Base-by-base conservation (phyloP, 2,113 vertebrate species). In the Cyanocitta stelleri region DNA sequence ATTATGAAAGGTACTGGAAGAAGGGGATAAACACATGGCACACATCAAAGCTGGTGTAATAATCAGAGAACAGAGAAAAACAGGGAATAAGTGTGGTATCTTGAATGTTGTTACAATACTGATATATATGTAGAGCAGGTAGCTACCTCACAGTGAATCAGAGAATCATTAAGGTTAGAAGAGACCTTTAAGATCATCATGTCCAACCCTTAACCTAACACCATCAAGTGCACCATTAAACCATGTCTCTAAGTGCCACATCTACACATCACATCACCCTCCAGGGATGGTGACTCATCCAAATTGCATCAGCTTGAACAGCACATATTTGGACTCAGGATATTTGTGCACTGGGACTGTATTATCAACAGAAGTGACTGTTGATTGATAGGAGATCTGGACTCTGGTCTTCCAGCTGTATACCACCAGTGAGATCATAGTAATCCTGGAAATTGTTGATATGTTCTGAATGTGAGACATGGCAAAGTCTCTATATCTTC, bases 121-220 rank as follows among this genome's bases (percentile, higher is more conserved):
- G 26, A 62, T 33, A 35, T 24, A 51, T 16, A 46, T 63, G 88
- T 46, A 55, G 23, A 78, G 32, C 10, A 54, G 37, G 35, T 56
- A 62, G 22, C 37, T 74, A 61, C 37, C 22, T 73, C 73, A 54
- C 3, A 55, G 10, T 46, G n/a, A 43, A 49, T 90, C 48, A 62
- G 55, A 54, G 24, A 69, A 56, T 43, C 49, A 37, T 33, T 71
- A 37, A 62, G n/a, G 11, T 33, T 49, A 32, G 35, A 90, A 77
- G 15, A 77, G 35, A 77, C 16, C 18, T 29, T 41, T 43, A 49
- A 77, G 79, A 51, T 16, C 32, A 37, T 37, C 0, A 0, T 0
- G 0, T 35, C 22, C 48, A 62, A 43, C 55, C 29, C 68, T 75
- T 89, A 75, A 23, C 46, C 48, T 63, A 32, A 49, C 41, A 63